phyloP scores from a whole-genome alignment of 2,888 invertebrate genomes.

The Cheiracanthium punctorium region DNA sequence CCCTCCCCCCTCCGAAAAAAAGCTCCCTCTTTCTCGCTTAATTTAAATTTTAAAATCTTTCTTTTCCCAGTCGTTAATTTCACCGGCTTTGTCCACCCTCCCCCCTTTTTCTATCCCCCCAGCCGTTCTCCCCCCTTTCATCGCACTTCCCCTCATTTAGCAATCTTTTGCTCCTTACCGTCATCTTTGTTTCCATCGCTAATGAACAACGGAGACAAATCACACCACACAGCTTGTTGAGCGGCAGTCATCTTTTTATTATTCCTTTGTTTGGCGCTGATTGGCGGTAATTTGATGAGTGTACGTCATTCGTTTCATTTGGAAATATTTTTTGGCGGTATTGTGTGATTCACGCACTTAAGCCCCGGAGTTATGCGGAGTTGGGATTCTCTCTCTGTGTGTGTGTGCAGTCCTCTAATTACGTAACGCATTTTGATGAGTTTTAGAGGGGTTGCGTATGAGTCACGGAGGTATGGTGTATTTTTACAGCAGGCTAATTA shows the following conservation, averaged over 20 bases:
- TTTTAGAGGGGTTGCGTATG: background rate
- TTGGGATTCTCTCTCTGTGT: too few species aligned
- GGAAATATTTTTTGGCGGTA: background rate
- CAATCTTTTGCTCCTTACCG: conserved; percentile 23
- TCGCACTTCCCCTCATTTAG: background rate
- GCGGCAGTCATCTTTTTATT: conserved; percentile 33
- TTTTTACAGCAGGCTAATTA: background rate
- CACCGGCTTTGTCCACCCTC: too few species aligned
- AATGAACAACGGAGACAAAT: conserved; percentile 57
- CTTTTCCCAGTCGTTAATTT: too few species aligned
- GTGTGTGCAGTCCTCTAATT: background rate
- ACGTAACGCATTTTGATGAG: conserved; percentile 2
- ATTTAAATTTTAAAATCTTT: background rate
- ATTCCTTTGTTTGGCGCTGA: conserved; percentile 34
- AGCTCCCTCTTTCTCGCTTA: too few species aligned
- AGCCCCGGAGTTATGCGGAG: background rate
- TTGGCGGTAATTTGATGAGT: conserved; percentile 57
- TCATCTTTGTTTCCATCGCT: conserved; percentile 60
- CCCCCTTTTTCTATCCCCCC: background rate
- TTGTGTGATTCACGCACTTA: conserved; percentile 4
- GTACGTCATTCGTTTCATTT: conserved; percentile 31
- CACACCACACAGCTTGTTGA: conserved; percentile 62
- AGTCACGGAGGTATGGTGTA: background rate
- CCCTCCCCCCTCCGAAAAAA: background rate
- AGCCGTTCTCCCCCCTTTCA: background rate